These are phyloP conservation scores for Albula goreensis DNA, from an alignment of 2,113 vertebrate species.

Conservation along the genomic window DNA sequence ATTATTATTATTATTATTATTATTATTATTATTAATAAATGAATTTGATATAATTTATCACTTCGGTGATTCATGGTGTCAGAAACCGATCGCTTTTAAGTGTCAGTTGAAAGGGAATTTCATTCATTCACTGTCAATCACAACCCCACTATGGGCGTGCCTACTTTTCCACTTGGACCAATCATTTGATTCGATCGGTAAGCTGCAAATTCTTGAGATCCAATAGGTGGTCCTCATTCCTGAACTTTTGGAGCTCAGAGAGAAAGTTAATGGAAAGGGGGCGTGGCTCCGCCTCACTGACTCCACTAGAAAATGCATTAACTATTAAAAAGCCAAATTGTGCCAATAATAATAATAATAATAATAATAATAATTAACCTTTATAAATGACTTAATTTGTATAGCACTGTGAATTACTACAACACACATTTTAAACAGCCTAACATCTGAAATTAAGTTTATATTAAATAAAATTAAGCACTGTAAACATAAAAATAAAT, in stretches of 20 bases:
- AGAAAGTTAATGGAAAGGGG: conserved; percentile 63
- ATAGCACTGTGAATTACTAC: background rate
- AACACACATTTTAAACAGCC: background rate
- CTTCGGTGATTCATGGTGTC: conserved; percentile 34
- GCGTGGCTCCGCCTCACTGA: conserved; percentile 65
- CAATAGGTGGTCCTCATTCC: conserved; percentile 61
- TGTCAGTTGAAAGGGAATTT: conserved; percentile 43
- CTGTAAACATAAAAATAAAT: background rate
- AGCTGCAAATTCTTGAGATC: conserved; percentile 28
- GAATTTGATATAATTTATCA: no score
- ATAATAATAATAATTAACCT: background rate
- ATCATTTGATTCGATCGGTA: conserved; percentile 35
- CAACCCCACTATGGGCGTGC: conserved; percentile 45
- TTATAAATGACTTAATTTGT: background rate
- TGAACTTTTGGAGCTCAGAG: conserved; percentile 76
- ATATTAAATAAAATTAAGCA: background rate
- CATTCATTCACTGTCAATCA: conserved; percentile 72
- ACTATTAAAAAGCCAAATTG: conserved; percentile 45
- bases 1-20: no score
- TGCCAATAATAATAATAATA: background rate
- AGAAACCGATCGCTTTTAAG: conserved; percentile 36
- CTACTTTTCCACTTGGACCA: conserved; percentile 55
- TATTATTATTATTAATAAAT: no score
- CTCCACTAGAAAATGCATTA: conserved; percentile 61
- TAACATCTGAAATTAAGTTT: background rate